Evolutionary conservation across 2,888 invertebrate genomes (phyloP).

Genomic region (Seira musarum): DNA sequence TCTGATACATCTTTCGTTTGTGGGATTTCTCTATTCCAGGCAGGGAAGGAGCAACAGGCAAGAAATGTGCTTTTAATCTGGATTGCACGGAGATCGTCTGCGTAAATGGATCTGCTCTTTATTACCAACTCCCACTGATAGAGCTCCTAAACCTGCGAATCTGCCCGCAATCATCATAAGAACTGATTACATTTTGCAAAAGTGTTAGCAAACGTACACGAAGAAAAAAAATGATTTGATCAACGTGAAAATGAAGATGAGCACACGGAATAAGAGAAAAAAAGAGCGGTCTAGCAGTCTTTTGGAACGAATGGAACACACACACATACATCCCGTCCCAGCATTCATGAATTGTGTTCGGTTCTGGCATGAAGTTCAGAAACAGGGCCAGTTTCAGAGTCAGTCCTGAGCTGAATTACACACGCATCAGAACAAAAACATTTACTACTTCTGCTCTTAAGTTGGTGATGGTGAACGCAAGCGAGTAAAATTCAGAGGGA

Average conservation of each 20-base stretch:
- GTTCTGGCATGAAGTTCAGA: slow-evolving; percentile 1
- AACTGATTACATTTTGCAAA: not conserved
- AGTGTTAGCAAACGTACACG: not conserved
- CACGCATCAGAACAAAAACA: slow-evolving; percentile 25
- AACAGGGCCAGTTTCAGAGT: slow-evolving; percentile 26
- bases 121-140: not conserved
- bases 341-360: not conserved
- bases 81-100: too few relatives aligned
- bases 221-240: not conserved
- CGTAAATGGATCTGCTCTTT: not conserved
- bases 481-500: not conserved
- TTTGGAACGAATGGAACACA: not conserved
- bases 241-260: not conserved
- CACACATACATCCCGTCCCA: not conserved
- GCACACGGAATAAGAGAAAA: not conserved
- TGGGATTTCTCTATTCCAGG: not conserved
- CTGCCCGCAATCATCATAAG: not conserved
- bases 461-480: too few relatives aligned
- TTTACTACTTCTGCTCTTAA: slow-evolving; percentile 33
- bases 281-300: not conserved
- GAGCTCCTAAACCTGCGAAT: not conserved
- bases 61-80: not conserved
- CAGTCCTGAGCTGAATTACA: slow-evolving; percentile 19
- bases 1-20: not conserved
- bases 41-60: slow-evolving; percentile 1